phyloP scores from a whole-genome alignment of 2,113 vertebrate genomes.

The Melierax canorus region DNA sequence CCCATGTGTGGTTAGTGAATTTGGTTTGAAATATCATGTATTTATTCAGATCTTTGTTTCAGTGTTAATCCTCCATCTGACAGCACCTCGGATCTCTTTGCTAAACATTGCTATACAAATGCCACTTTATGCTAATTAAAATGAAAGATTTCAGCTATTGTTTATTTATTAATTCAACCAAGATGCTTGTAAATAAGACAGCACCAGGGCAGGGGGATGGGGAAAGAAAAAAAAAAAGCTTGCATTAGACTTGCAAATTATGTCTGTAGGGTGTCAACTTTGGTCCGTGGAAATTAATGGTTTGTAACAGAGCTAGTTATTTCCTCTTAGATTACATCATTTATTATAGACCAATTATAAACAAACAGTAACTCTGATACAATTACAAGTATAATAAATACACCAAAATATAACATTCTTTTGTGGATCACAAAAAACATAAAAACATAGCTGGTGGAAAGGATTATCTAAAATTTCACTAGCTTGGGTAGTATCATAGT shows the following conservation, averaged over 20 bases:
- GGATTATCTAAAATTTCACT: neutral
- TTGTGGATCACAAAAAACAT: neutral
- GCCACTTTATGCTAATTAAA: conserved; percentile 57
- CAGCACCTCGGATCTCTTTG: conserved; percentile 1
- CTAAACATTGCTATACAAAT: conserved; percentile 55
- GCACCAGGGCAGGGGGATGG: neutral
- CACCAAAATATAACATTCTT: neutral
- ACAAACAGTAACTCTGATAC: conserved; percentile 15
- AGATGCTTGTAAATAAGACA: conserved; percentile 57
- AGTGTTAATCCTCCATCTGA: conserved; percentile 30
- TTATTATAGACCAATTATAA: conserved; percentile 34
- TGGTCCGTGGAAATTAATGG: conserved; percentile 46
- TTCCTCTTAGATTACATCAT: conserved; percentile 13
- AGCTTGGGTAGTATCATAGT: neutral
- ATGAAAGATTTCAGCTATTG: conserved; percentile 51
- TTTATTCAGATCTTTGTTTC: conserved; percentile 58
- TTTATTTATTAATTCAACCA: conserved; percentile 66
- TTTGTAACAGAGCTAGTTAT: conserved; percentile 31
- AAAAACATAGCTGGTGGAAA: neutral
- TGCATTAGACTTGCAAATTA: conserved; percentile 62
- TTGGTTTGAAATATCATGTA: conserved; percentile 27
- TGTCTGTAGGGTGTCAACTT: conserved; percentile 12
- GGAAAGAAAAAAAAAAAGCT: neutral
- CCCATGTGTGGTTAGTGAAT: neutral
- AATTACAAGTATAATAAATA: neutral